Evolutionary conservation across 1,140 invertebrate genomes (phyloP), one percentile per base, ranked within the genome.

Genomic region (Atta texana): DNA sequence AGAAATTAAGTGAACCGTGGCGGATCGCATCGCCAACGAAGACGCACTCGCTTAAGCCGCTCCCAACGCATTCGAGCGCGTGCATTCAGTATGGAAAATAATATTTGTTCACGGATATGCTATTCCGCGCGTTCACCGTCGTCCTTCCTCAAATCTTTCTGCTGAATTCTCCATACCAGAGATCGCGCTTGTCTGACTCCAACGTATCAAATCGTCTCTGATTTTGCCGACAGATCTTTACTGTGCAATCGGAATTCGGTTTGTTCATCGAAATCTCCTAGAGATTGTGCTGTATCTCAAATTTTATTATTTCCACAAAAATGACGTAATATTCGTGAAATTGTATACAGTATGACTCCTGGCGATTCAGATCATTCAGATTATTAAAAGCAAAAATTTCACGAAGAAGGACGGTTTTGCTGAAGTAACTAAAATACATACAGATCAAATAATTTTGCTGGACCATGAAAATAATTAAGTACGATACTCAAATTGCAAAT

Each of bases 1-100:
- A 91, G 90, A 90, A 88, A 91, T 91, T 91, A 91, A 91, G 89
- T 84, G 90, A 91, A 91, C 90, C 90, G 90, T 91, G 74, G 78
- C 61, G 77, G 89, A 91, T 91, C 89, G 89, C 74, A 88, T 90
- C 86, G 81, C 59, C 86, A 82, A 71, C 55, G 85, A 71, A 88
- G 87, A 81, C 78, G 87, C 63, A 76, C 77, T 55, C 82, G 89
- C 44, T 90, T 91, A 91, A 91, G 84, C 89, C 89, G 84, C 77
- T 86, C 80, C 74, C 63, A 81, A 78, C 53, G 81, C 86, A 90
- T 49, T 69, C 85, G 80, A 80, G 68, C 82, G 89, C 81, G 87
- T 78, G 86, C 87, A 90, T 88, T 77, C 89, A 63, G 77, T 72
- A 91, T 90, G 77, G 87, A 87, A 91, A 91, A 91, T 91, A 91